Evolutionary conservation across 2,113 vertebrate genomes (phyloP).

Genomic region (Oriolus oriolus): DNA sequence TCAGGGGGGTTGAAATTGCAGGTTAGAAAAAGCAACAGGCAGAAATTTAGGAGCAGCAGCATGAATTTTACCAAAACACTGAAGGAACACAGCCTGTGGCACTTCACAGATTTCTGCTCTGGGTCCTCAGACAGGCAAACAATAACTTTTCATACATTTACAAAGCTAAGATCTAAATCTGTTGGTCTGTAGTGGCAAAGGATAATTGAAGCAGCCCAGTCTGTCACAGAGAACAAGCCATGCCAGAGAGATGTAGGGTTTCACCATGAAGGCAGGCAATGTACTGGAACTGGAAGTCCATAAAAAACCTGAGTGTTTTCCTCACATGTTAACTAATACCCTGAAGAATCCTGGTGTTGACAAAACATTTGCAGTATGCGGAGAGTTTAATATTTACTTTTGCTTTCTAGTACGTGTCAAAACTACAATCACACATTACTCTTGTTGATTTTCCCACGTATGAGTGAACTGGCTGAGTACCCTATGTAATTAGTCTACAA

Average conservation of each 20-base stretch:
- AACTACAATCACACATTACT: background rate
- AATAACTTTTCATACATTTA: background rate
- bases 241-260: background rate
- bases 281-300: background rate
- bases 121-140: background rate
- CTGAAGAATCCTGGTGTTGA: background rate
- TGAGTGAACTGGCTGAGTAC: background rate
- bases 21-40: background rate
- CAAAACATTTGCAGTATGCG: background rate
- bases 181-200: background rate
- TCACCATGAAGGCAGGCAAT: background rate
- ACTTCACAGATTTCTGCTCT: background rate
- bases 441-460: background rate
- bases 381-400: background rate
- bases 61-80: background rate
- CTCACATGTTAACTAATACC: background rate
- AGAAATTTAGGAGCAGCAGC: background rate
- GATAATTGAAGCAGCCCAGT: background rate
- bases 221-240: background rate
- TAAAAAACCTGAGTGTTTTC: background rate
- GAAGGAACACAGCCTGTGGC: background rate
- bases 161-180: background rate
- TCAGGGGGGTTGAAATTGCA: background rate
- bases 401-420: background rate
- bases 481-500: background rate